These are phyloP conservation scores for Drosophila testacea DNA, from an alignment of 2,888 invertebrate species.

Conservation along the genomic window DNA sequence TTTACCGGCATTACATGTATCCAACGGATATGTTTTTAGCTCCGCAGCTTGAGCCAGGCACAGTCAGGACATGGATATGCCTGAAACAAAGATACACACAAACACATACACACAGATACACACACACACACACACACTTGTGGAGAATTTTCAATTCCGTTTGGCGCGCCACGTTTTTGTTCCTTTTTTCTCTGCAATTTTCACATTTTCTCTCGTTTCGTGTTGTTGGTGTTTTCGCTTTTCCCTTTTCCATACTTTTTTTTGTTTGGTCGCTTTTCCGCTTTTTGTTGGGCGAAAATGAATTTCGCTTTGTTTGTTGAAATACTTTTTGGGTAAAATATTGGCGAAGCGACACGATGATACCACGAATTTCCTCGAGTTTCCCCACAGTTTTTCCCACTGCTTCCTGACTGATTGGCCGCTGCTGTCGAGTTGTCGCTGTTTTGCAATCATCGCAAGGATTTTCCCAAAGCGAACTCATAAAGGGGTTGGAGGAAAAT, in stretches of 20 bases:
- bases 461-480: constrained; percentile 24
- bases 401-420: constrained; percentile 67
- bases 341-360: constrained; percentile 46
- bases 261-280: constrained; percentile 14
- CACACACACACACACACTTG: constrained; percentile 31
- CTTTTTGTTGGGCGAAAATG: constrained; percentile 53
- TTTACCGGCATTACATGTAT: constrained; percentile 82
- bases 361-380: not conserved
- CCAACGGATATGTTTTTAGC: constrained; percentile 79
- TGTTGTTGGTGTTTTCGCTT: constrained; percentile 27
- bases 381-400: constrained; percentile 7
- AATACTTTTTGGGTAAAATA: constrained; percentile 68
- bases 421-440: constrained; percentile 47
- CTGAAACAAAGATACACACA: constrained; percentile 41
- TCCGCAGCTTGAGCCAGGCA: constrained; percentile 59
- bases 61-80: constrained; percentile 72
- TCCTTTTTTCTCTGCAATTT: constrained; percentile 30
- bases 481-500: constrained; percentile 1
- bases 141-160: constrained; percentile 79
- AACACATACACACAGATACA: constrained; percentile 36
- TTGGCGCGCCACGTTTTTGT: constrained; percentile 73
- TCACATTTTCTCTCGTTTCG: constrained; percentile 33
- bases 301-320: constrained; percentile 78
- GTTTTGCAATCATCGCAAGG: constrained; percentile 47
- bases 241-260: constrained; percentile 17